Base-by-base conservation (phyloP, 2,888 invertebrate species). In the Orchestes rusci region DNA sequence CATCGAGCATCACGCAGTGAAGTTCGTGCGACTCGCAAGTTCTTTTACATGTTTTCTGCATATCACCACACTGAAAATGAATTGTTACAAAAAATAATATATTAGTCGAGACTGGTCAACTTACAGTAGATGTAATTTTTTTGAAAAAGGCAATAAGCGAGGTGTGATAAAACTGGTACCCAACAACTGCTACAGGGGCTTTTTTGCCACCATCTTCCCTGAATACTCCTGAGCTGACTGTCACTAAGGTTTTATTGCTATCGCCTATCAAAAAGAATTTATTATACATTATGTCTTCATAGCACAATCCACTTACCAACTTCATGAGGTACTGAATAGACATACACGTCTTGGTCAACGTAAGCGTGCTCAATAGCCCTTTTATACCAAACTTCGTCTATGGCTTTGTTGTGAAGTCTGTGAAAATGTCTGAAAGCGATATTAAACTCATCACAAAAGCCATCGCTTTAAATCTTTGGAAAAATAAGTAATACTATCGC, bases 301-400 rank as follows among this genome's bases (percentile, higher is more conserved):
- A 10, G 13, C 16, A n/a, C 17, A 19, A n/a, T 3, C n/a, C n/a
- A 18, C 45, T 49, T 63, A 62, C 73, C 73, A 19, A 74, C 71
- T 63, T 82, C 79, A 59, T 82, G 79, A 16, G 84, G 83, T 32
- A 85, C 80, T 2, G 84, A 82, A 66, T 86, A 91, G 1, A 92
- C 86, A 64, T 87, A 91, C 58, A 86, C 86, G 19, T 81, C 76
- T 0, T 82, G 78, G 53, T 88, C 76, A 10, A 83, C 72, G 60
- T 82, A 82, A 67, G 90, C 81, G 58, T 89, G 88, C 55, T 91
- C 89, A 0, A 92, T 89, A 0, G 92, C 90, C 10, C 90, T 76
- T 50, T 81, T 81, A 64, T 92, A 92, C 89, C 90, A 92, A 13
- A 85, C 76, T 65, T 92, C 91, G 62, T 92, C 90, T 35, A 87